Conservation (phyloP, 2,888 invertebrate species). For the Mesopsocus fuscifrons region DNA sequence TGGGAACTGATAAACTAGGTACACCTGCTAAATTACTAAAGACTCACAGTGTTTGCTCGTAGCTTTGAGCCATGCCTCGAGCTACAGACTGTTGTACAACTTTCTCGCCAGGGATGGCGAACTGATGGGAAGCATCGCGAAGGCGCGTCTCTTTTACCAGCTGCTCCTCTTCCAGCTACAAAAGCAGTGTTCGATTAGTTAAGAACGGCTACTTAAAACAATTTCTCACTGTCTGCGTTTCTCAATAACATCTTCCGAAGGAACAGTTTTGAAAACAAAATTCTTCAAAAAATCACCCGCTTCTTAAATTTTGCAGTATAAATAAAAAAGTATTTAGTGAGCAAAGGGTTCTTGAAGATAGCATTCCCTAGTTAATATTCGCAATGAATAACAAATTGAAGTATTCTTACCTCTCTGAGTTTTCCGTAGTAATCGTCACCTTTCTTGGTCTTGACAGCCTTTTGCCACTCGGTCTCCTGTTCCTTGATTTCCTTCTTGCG, state of each 20-base stretch:
- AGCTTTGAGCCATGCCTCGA: slow-evolving; percentile 74
- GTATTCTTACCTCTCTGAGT: slow-evolving; percentile 44
- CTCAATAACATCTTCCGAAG: slow-evolving; percentile 1
- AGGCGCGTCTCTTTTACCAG: slow-evolving; percentile 60
- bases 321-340: no score
- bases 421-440: slow-evolving; percentile 64
- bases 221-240: not conserved
- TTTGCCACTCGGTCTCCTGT: slow-evolving; percentile 71
- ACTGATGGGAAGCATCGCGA: slow-evolving; percentile 60
- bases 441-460: slow-evolving; percentile 61
- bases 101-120: slow-evolving; percentile 69
- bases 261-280: not conserved
- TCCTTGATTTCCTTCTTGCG: slow-evolving; percentile 44
- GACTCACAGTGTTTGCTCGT: slow-evolving; percentile 69
- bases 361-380: no score
- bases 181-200: slow-evolving; percentile 10
- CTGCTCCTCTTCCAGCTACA: slow-evolving; percentile 58
- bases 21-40: no score
- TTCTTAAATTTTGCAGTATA: no score
- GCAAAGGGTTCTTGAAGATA: no score
- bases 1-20: no score
- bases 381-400: no score
- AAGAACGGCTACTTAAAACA: slow-evolving; percentile 3
- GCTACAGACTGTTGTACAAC: slow-evolving; percentile 53
- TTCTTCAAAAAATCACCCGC: no score